Base-by-base conservation (phyloP, 2,113 vertebrate genomes). In the Nematolebias whitei region DNA sequence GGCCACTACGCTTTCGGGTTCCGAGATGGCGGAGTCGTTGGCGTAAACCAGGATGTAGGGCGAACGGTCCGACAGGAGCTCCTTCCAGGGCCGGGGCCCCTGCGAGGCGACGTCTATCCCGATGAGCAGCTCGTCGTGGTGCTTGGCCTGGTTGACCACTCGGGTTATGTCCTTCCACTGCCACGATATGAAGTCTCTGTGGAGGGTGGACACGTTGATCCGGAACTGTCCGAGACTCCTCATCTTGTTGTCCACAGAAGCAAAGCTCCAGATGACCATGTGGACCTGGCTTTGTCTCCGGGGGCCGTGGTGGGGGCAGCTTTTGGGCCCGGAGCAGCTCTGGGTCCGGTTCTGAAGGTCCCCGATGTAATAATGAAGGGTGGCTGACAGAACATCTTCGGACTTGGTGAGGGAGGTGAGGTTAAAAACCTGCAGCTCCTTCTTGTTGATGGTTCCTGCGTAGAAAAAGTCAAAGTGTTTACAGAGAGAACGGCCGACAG, bases 31-130 rank as follows among this genome's bases (percentile, higher is more conserved):
- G 0, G 93, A 96, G 62, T 99, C 97, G 0, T 99, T 96, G 79
- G 98, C 97, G 4, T 96, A 98, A 19, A 99, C 93, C 75, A 99
- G 90, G 72, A 99, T 93, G 76, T 99, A 99, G 13, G 97, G 96
- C 0, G 95, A 91, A 0, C 86, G 92, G 58, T 61, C 89, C 5
- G 91, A 89, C 26, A 90, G 68, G 1, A 87, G 69, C 53, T 85
- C 88, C 84, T 91, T 92, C 90, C 92, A 88, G 0, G 87, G 71
- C 45, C 26, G 85, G 1, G 41, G 90, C 44, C 85, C 75, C 13
- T 85, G 83, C 0, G 91, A 80, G 9, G 91, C 83, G 40, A 96
- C 92, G 19, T 93, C 91, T 61, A 99, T 90, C 0, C 94, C 78
- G 13, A 99, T 92, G 2, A 98, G 92, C 41, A 96, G 90, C 50